Percentiles rank a stretch among this genome's conserved stretches.
These are phyloP conservation scores for Nematopogon swammerdamellus DNA, from an alignment of 2,888 invertebrate species.

Conservation along the genomic window DNA sequence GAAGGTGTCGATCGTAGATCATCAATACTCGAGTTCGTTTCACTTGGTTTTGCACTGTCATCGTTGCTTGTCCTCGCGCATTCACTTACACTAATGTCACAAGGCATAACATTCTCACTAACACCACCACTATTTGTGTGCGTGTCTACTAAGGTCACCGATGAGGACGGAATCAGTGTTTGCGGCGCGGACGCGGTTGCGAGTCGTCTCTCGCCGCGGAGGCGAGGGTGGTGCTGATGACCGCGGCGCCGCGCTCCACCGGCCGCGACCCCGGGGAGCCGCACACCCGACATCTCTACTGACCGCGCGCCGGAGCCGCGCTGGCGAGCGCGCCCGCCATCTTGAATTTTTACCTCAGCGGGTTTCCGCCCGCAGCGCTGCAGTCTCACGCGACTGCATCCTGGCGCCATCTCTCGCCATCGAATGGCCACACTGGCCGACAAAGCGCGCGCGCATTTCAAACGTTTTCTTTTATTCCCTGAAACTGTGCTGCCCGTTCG, in stretches of 20 bases:
- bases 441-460: slow-evolving; percentile 9
- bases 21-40: background rate
- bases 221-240: slow-evolving; percentile 73
- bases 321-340: slow-evolving; percentile 60
- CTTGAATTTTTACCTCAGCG: slow-evolving; percentile 39
- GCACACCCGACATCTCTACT: slow-evolving; percentile 52
- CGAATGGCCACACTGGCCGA: slow-evolving; percentile 10
- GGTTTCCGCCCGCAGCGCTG: slow-evolving; percentile 27
- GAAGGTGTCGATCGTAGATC: slow-evolving; percentile 5
- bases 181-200: slow-evolving; percentile 31
- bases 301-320: slow-evolving; percentile 39
- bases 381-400: too few relatives aligned
- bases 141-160: slow-evolving; percentile 43
- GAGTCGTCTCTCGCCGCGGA: slow-evolving; percentile 57
- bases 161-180: slow-evolving; percentile 29
- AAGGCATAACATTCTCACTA: slow-evolving; percentile 38
- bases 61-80: slow-evolving; percentile 57
- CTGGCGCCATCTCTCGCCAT: slow-evolving; percentile 32
- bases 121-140: slow-evolving; percentile 22
- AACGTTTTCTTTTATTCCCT: background rate
- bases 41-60: slow-evolving; percentile 41
- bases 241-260: slow-evolving; percentile 64
- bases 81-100: slow-evolving; percentile 56
- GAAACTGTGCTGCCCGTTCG: too few relatives aligned
- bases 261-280: slow-evolving; percentile 47